phyloP scores from a whole-genome alignment of 2,888 invertebrate species.

The Lepidonotus clava region DNA sequence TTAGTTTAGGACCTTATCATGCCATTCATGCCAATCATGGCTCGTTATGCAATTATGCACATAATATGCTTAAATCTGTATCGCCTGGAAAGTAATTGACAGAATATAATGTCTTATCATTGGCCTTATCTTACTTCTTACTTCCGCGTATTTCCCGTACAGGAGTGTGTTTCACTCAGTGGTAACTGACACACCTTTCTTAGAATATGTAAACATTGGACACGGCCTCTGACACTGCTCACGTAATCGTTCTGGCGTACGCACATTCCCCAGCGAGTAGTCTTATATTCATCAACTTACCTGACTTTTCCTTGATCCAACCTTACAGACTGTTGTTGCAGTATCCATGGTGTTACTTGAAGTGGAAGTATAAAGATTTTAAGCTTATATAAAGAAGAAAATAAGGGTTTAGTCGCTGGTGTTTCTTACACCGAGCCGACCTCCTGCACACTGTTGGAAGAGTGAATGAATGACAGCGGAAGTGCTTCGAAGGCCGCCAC shows the following conservation, averaged over 20 bases:
- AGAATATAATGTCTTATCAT: too few relatives aligned
- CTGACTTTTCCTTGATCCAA: constrained; percentile 38
- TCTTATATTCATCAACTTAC: not conserved
- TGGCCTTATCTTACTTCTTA: too few relatives aligned
- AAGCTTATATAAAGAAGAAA: not conserved
- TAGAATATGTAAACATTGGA: not conserved
- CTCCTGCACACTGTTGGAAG: not conserved
- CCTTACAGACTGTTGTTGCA: not conserved
- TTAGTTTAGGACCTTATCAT: too few relatives aligned
- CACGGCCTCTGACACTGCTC: not conserved
- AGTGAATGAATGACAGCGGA: not conserved
- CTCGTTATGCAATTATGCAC: too few relatives aligned
- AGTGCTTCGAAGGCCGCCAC: too few relatives aligned
- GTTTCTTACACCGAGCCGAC: constrained; percentile 50
- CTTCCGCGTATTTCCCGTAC: too few relatives aligned
- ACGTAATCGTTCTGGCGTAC: not conserved
- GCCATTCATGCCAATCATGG: too few relatives aligned
- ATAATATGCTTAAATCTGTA: too few relatives aligned
- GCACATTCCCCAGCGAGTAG: not conserved
- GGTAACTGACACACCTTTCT: too few relatives aligned
- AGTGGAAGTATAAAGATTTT: too few relatives aligned
- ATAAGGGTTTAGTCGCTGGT: not conserved
- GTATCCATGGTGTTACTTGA: not conserved
- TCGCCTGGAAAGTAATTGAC: too few relatives aligned
- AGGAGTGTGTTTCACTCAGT: too few relatives aligned